A percentile compares a stretch with the other conserved stretches of the same genome.
These are phyloP conservation scores for Phodopus roborovskii DNA, from an alignment of 2,113 vertebrate genomes.

Conservation along the genomic window DNA sequence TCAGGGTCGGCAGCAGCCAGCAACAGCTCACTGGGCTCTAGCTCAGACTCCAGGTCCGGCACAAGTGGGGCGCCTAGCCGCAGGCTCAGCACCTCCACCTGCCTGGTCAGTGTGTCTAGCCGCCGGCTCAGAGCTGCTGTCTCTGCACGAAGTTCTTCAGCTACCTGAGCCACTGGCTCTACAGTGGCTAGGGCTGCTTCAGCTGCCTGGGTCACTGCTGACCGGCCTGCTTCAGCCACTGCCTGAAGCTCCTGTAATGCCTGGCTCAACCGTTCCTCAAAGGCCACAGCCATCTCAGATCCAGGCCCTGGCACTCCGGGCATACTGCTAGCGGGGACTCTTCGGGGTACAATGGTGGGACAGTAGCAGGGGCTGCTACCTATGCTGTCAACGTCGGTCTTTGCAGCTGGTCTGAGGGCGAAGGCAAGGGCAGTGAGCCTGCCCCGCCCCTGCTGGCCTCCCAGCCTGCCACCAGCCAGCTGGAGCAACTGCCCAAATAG, in stretches of 20 bases:
- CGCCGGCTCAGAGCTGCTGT: constrained; percentile 89
- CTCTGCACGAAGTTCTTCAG: constrained; percentile 89
- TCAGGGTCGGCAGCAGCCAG: constrained; percentile 84
- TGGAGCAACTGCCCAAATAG: constrained; percentile 81
- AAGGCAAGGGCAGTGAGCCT: constrained; percentile 77
- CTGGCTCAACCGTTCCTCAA: constrained; percentile 83
- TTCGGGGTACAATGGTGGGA: background rate
- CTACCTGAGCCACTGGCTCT: constrained; percentile 83
- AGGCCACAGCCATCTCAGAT: constrained; percentile 57
- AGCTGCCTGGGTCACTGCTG: constrained; percentile 85
- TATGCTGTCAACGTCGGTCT: background rate
- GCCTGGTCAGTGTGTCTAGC: constrained; percentile 87
- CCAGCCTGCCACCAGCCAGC: constrained; percentile 65
- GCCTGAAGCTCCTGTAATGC: constrained; percentile 87
- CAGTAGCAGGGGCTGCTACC: constrained; percentile 38
- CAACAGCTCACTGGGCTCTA: constrained; percentile 84
- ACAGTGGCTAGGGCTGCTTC: constrained; percentile 82
- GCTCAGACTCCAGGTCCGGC: constrained; percentile 62
- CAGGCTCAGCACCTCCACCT: constrained; percentile 87
- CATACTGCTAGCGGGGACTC: constrained; percentile 82
- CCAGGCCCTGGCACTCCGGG: constrained; percentile 86
- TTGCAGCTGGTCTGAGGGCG: constrained; percentile 50
- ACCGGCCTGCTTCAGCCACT: constrained; percentile 89
- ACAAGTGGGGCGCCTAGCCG: constrained; percentile 79
- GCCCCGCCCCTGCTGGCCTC: constrained; percentile 67